Base-by-base conservation (phyloP, 2,797 vertebrate genomes). In the Spheniscus humboldti region DNA sequence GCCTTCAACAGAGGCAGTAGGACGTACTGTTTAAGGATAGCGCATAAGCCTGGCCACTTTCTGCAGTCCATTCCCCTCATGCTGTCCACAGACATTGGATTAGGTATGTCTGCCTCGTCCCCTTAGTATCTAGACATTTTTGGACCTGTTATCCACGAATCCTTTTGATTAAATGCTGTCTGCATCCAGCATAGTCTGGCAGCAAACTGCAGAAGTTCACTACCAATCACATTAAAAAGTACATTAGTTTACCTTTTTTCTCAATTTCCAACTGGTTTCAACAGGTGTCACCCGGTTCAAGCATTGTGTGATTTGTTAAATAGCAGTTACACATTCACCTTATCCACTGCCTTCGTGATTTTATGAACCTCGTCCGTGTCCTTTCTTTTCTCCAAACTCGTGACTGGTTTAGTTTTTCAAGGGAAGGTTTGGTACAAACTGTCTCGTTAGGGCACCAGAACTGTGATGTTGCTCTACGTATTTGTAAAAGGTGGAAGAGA, bases 401-500 rank as follows among this genome's bases (percentile, higher is more conserved):
- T 27, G 37, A 6, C n/a, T 85, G 33, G 8, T 64, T 82, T 73
- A n/a, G 11, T 69, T 91, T 94, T 66, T 86, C 14, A 33, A 45
- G 39, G 27, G 23, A 41, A 47, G 13, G 24, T 77, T 83, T 85
- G 22, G 47, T 80, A 41, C 10, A 85, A n/a, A 19, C 31, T 25
- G 22, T 56, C 48, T 66, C 1, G 1, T 48, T 13, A 0, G 7
- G 18, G 10, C 17, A 22, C 24, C 11, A n/a, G 31, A 14, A 43
- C 60, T 47, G 24, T 68, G 73, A 48, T 52, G 16, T 62, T 80
- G 18, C 37, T 86, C 19, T 59, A 2, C 3, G 1, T 62, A 35
- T 83, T 85, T 96, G 30, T 92, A 39, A 72, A 91, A 85, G 31
- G 19, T 63, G 27, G 39, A 80, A 52, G 19, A 91, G n/a, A 11